Conservation (phyloP, 2,888 invertebrate species). For the Slavum lentiscoides region DNA sequence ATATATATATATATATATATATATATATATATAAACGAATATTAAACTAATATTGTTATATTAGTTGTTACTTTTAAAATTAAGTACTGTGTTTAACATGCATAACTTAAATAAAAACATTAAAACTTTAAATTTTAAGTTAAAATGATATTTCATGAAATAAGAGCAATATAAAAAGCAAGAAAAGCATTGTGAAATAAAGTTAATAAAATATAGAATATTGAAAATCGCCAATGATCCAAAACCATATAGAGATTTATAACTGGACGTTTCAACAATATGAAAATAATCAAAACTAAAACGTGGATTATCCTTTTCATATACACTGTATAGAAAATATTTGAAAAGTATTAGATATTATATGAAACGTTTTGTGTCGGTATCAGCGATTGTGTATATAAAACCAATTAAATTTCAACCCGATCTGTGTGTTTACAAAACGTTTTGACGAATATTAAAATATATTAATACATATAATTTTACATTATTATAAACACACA, state of each 20-base stretch:
- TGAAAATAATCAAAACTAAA: background rate
- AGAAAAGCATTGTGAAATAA: too few relatives aligned
- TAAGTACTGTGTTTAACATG: too few relatives aligned
- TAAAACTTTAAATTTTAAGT: too few relatives aligned
- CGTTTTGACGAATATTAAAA: background rate
- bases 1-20: too few relatives aligned
- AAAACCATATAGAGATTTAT: background rate
- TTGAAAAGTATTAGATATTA: background rate
- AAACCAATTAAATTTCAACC: constrained; percentile 9
- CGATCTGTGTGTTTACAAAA: background rate
- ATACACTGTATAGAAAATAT: background rate
- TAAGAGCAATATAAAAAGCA: too few relatives aligned
- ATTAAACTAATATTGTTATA: too few relatives aligned
- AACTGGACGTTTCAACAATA: background rate
- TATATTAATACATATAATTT: too few relatives aligned
- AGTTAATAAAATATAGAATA: background rate
- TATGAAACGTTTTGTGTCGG: background rate
- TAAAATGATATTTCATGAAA: too few relatives aligned
- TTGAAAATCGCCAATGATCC: background rate
- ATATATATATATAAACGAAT: too few relatives aligned
- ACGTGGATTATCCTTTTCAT: background rate
- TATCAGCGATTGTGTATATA: background rate
- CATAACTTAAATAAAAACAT: too few relatives aligned
- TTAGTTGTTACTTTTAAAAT: too few relatives aligned
- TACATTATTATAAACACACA: background rate